Conservation (phyloP, 2,888 invertebrate genomes). For the Hydropsyche betteni region DNA sequence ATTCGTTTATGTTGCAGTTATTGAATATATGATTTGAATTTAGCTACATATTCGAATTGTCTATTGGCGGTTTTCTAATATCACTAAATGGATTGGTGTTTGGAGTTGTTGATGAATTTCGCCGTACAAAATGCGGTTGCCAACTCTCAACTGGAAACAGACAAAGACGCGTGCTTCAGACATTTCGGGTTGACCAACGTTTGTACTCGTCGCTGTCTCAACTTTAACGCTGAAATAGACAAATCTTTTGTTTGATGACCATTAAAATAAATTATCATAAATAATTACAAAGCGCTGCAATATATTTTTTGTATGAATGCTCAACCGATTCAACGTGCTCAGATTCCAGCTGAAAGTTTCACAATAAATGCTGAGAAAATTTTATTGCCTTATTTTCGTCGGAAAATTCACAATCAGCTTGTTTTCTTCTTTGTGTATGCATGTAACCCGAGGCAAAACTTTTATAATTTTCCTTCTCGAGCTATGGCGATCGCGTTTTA, state of each 20-base stretch:
- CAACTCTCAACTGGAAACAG: neutral
- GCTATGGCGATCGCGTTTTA: no score
- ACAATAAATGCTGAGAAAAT: conserved; percentile 21
- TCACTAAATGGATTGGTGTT: no score
- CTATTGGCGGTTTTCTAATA: no score
- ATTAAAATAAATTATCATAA: neutral
- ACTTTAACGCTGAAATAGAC: neutral
- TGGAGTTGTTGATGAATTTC: neutral
- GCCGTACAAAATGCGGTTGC: neutral
- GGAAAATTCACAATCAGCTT: conserved; percentile 20
- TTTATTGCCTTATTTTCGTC: conserved; percentile 27
- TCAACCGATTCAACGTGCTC: no score
- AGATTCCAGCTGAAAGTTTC: conserved; percentile 5
- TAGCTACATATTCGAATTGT: no score
- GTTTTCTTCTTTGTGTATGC: conserved; percentile 10
- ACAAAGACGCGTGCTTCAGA: conserved; percentile 7
- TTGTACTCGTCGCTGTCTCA: neutral
- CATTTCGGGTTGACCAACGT: neutral
- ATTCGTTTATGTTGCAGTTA: no score
- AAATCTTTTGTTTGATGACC: neutral
- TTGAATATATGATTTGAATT: no score
- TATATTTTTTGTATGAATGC: neutral
- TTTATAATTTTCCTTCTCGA: no score
- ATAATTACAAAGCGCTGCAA: neutral
- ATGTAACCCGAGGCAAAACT: neutral